Evolutionary conservation across 2,113 vertebrate species (phyloP).

Genomic region (Xiphophorus hellerii): DNA sequence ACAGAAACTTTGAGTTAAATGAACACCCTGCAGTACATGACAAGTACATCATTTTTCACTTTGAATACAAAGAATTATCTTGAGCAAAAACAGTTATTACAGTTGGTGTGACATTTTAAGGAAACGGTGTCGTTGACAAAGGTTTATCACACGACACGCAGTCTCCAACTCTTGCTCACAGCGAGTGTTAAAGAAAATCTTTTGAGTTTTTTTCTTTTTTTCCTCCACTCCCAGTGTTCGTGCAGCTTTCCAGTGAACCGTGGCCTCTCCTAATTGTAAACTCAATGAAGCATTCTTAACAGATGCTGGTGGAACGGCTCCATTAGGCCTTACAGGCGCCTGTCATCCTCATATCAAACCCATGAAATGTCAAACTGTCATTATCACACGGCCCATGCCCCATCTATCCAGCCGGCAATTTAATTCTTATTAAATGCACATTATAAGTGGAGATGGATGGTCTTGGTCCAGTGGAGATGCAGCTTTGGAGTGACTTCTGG

Average conservation of each 20-base stretch:
- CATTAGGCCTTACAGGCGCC: conserved; percentile 73
- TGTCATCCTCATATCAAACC: conserved; percentile 75
- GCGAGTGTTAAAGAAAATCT: conserved; percentile 9
- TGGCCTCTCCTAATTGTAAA: conserved; percentile 80
- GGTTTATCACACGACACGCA: background rate
- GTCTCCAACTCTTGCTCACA: conserved; percentile 8
- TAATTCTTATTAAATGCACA: conserved; percentile 81
- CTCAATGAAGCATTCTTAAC: conserved; percentile 81
- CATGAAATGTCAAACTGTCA: conserved; percentile 79
- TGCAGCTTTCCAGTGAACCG: conserved; percentile 66
- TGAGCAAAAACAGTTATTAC: background rate
- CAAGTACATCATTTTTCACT: background rate
- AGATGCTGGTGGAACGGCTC: conserved; percentile 80
- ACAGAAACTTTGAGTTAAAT: background rate
- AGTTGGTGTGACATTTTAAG: background rate
- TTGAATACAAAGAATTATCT: background rate
- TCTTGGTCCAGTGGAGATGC: conserved; percentile 75
- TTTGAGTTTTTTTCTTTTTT: conserved; percentile 3
- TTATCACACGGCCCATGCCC: conserved; percentile 70
- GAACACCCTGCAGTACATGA: background rate
- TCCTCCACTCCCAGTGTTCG: conserved; percentile 44
- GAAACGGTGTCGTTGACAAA: background rate
- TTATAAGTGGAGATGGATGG: conserved; percentile 75
- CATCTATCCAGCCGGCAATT: conserved; percentile 75
- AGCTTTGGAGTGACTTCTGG: conserved; percentile 66